Conservation (phyloP, 2,797 vertebrate species). For the Ceryle rudis region DNA sequence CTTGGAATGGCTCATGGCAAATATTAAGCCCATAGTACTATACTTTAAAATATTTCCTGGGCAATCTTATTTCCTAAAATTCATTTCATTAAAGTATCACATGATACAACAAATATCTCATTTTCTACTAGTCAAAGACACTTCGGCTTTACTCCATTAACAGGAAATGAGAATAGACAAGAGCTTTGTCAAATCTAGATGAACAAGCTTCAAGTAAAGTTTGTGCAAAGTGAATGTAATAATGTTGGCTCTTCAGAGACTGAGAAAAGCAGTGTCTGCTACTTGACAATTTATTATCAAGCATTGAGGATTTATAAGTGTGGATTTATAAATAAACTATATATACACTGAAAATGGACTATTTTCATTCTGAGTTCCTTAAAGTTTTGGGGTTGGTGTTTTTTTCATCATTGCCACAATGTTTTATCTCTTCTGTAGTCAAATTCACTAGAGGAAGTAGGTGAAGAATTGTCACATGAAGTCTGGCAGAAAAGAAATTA, state of each 20-base stretch:
- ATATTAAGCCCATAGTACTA: not conserved
- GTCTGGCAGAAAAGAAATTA: slow-evolving; percentile 3
- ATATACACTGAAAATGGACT: not conserved
- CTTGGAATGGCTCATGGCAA: not conserved
- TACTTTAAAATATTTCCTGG: not conserved
- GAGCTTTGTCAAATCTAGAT: not conserved
- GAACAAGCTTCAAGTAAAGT: not conserved
- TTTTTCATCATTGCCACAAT: not conserved
- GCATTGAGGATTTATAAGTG: not conserved
- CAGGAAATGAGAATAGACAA: not conserved
- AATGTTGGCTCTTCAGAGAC: not conserved
- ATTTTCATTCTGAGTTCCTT: not conserved
- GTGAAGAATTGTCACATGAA: not conserved
- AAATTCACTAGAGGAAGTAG: not conserved
- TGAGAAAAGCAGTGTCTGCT: not conserved
- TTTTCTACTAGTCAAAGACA: not conserved
- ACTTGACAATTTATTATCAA: not conserved
- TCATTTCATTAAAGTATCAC: not conserved
- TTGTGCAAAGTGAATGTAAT: not conserved
- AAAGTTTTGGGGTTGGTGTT: not conserved
- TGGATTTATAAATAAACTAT: not conserved
- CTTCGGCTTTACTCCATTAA: not conserved
- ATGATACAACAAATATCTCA: not conserved
- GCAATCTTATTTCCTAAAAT: not conserved
- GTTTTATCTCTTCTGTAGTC: not conserved